A percentile compares a stretch with the other conserved stretches of the same genome.
Evolutionary conservation across 2,888 invertebrate species (phyloP).

Genomic region (Melipona beecheii): DNA sequence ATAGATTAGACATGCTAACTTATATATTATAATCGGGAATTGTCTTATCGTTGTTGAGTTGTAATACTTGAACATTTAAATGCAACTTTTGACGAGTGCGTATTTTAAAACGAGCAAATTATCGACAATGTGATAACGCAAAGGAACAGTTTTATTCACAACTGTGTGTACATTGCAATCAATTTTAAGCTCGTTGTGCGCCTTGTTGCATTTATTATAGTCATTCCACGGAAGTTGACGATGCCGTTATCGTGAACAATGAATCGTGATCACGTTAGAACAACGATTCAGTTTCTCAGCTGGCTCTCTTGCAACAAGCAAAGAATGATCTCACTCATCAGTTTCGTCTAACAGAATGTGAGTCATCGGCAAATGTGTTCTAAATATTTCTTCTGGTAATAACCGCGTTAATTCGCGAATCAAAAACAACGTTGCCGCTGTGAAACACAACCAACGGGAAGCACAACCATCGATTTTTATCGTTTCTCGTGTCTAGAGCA

Average conservation of each 20-base stretch:
- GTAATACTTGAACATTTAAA: too few species aligned
- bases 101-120: too few species aligned
- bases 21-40: background rate
- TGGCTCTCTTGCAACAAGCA: constrained; percentile 30
- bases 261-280: constrained; percentile 2
- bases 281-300: constrained; percentile 33
- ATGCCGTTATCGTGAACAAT: constrained; percentile 15
- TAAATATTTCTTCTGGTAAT: constrained; percentile 2
- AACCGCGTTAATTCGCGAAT: constrained; percentile 12
- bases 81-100: too few species aligned
- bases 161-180: too few species aligned
- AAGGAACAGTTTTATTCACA: too few species aligned
- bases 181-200: background rate
- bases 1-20: background rate
- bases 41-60: too few species aligned
- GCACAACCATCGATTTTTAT: background rate
- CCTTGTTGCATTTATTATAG: background rate
- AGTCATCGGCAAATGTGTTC: constrained; percentile 40
- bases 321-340: constrained; percentile 64
- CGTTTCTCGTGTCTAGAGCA: constrained; percentile 3
- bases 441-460: background rate
- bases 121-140: background rate
- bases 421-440: background rate
- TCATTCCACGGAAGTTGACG: background rate
- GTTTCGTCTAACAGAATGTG: constrained; percentile 48